phyloP scores from a whole-genome alignment of 2,113 vertebrate genomes.

The Platichthys flesus region DNA sequence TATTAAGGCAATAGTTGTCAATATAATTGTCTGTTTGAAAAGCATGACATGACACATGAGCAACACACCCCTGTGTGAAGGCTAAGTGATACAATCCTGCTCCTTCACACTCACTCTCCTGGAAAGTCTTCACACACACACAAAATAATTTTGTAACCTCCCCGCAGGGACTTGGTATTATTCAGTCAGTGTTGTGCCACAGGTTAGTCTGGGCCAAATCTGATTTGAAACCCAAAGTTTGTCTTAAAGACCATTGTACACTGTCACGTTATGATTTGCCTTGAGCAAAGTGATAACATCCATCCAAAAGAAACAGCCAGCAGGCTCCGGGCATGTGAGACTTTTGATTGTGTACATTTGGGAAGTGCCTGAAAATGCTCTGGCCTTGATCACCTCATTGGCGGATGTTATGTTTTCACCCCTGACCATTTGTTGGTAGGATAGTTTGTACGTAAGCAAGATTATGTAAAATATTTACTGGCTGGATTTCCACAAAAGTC shows the following conservation, averaged over 20 bases:
- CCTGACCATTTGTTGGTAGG: no score
- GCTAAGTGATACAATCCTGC: background rate
- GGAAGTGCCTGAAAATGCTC: background rate
- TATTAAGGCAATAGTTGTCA: background rate
- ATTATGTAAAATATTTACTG: no score
- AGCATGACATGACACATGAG: background rate
- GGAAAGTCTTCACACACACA: background rate
- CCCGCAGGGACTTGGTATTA: background rate
- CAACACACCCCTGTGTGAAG: no score
- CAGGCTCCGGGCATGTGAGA: background rate
- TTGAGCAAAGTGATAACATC: background rate
- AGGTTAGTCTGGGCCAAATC: background rate
- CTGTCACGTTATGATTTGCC: background rate
- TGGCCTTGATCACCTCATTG: no score
- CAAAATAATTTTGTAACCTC: background rate
- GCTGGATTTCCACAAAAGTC: no score
- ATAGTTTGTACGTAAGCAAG: no score
- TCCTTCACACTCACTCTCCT: background rate
- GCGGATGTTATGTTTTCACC: no score
- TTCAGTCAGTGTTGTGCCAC: background rate
- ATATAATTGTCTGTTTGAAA: background rate
- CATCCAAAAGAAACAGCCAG: background rate
- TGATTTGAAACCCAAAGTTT: background rate
- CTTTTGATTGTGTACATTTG: background rate
- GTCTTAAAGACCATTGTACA: background rate